A percentile compares a stretch with the other conserved stretches of the same genome.
Evolutionary conservation across 2,113 vertebrate genomes (phyloP).

Genomic region (Labrus mixtus): DNA sequence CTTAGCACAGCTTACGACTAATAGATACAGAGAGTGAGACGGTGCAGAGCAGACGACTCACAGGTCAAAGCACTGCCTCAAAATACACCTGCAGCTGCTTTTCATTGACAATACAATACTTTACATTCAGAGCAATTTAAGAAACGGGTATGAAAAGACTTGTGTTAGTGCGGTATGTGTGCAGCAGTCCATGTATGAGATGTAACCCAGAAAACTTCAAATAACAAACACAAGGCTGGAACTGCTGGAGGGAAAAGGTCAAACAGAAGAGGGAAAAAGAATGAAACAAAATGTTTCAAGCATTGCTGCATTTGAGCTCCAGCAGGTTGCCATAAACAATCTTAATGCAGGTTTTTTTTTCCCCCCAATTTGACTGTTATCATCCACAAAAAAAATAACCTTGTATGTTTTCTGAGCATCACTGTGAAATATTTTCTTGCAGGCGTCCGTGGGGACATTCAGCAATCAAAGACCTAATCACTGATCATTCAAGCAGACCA

Average conservation of each 20-base stretch:
- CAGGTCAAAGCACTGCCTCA: background rate
- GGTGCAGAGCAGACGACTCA: slow-evolving; percentile 1
- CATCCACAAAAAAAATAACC: slow-evolving; percentile 1
- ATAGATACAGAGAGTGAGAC: slow-evolving; percentile 32
- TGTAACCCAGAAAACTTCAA: background rate
- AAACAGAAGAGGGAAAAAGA: background rate
- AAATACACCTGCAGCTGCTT: background rate
- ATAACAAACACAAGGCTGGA: background rate
- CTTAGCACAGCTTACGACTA: slow-evolving; percentile 24
- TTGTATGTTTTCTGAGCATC: slow-evolving; percentile 20
- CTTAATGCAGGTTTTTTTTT: background rate
- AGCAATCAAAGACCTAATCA: slow-evolving; percentile 49
- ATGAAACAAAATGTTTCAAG: slow-evolving; percentile 2
- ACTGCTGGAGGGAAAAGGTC: slow-evolving; percentile 10
- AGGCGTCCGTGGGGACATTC: background rate
- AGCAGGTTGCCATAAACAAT: background rate
- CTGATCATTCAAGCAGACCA: slow-evolving; percentile 49
- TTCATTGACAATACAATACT: background rate
- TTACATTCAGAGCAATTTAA: background rate
- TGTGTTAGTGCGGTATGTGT: background rate
- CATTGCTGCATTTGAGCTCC: background rate
- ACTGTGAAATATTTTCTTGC: slow-evolving; percentile 20
- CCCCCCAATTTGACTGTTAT: background rate
- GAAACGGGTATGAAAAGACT: background rate
- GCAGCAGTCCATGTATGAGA: background rate